phyloP scores from a whole-genome alignment of 2,113 vertebrate genomes.

The Chaenocephalus aceratus region DNA sequence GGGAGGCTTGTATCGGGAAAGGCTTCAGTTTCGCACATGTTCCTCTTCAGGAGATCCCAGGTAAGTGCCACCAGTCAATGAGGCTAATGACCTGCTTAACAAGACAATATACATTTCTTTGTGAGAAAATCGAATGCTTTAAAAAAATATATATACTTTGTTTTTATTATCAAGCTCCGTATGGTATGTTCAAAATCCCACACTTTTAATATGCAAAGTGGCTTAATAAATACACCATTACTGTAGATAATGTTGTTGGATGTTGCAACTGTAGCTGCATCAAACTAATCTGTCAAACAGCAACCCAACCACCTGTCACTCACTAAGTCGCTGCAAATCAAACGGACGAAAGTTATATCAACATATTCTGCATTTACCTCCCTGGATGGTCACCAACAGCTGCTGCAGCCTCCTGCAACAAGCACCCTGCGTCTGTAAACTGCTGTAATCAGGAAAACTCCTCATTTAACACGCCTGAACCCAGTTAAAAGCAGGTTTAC shows the following conservation, averaged over 20 bases:
- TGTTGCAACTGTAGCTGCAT: conserved; percentile 12
- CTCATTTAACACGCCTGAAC: conserved; percentile 1
- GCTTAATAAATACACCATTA: neutral
- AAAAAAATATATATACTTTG: neutral
- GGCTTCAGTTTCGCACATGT: conserved; percentile 91
- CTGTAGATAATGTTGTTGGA: neutral
- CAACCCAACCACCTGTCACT: conserved; percentile 68
- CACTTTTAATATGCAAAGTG: conserved; percentile 14
- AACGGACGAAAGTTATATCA: conserved; percentile 23
- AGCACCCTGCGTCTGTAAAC: neutral
- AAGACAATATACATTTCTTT: neutral
- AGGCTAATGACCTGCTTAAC: neutral
- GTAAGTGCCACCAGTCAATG: conserved; percentile 72
- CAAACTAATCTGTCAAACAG: neutral
- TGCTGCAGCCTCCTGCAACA: neutral
- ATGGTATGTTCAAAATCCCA: neutral
- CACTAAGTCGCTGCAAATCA: conserved; percentile 12
- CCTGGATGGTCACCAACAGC: neutral
- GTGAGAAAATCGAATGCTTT: neutral
- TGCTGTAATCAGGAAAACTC: neutral
- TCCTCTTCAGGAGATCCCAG: conserved; percentile 92
- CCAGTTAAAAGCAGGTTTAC: neutral
- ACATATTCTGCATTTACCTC: conserved; percentile 1
- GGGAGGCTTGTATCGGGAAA: conserved; percentile 87
- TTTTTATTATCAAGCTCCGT: neutral